Percentiles rank a stretch among this genome's conserved stretches.
Conservation (phyloP, 2,888 invertebrate species). For the Tethea ocularis region DNA sequence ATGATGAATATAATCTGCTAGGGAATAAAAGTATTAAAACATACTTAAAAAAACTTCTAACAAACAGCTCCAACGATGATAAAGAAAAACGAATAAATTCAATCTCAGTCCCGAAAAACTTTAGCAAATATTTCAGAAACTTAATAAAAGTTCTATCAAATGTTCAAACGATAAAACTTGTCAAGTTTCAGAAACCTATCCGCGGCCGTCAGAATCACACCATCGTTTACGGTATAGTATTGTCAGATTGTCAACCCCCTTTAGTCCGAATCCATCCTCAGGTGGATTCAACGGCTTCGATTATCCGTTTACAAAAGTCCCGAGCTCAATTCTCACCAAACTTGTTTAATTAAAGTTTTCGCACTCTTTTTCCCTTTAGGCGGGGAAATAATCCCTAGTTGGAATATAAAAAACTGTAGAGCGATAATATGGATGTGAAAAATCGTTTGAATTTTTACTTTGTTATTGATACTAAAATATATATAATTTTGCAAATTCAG, state of each 20-base stretch:
- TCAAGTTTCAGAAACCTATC: constrained; percentile 26
- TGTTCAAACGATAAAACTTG: constrained; percentile 23
- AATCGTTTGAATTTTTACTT: neutral
- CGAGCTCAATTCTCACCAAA: constrained; percentile 76
- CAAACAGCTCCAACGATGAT: neutral
- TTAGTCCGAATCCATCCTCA: constrained; percentile 59
- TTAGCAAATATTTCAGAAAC: constrained; percentile 22
- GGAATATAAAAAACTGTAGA: constrained; percentile 48
- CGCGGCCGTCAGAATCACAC: constrained; percentile 22
- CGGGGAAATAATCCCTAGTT: constrained; percentile 76
- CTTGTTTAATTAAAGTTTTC: constrained; percentile 84
- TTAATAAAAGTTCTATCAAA: constrained; percentile 59
- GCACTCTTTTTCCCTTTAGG: constrained; percentile 82
- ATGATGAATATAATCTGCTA: neutral
- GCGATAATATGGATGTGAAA: constrained; percentile 11
- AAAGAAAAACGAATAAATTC: constrained; percentile 4
- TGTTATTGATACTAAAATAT: no score
- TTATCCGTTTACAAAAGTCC: constrained; percentile 82
- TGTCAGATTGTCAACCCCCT: constrained; percentile 50
- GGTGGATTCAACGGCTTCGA: constrained; percentile 76
- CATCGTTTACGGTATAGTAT: constrained; percentile 25
- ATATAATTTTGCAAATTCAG: no score
- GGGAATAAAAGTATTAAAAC: neutral
- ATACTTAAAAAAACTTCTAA: neutral
- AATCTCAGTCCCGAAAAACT: neutral